Conservation (phyloP, 2,888 invertebrate genomes). For the Philereme vetulata region DNA sequence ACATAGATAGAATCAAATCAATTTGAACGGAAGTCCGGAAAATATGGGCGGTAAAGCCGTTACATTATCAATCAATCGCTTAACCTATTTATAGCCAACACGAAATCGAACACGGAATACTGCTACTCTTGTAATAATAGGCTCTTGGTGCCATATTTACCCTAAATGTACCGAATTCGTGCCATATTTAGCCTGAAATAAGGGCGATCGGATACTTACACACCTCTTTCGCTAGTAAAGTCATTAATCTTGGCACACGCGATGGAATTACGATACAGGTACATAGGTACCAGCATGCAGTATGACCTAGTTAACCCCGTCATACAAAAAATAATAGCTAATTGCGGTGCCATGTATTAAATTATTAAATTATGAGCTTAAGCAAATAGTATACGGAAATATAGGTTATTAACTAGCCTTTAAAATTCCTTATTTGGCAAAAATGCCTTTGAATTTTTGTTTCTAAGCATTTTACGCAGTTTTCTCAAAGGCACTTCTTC, state of each 20-base stretch:
- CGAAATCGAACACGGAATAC: slow-evolving; percentile 23
- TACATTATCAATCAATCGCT: slow-evolving; percentile 12
- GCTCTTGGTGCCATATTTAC: slow-evolving; percentile 7
- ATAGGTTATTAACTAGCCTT: neutral
- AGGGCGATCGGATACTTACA: slow-evolving; percentile 41
- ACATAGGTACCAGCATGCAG: slow-evolving; percentile 32
- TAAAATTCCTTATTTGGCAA: no score
- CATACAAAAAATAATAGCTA: slow-evolving; percentile 13
- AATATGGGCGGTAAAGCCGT: neutral
- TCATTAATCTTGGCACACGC: slow-evolving; percentile 51
- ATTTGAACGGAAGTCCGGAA: neutral
- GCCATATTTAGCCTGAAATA: slow-evolving; percentile 37
- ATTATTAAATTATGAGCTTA: neutral
- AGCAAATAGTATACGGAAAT: slow-evolving; percentile 1
- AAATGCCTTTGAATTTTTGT: no score
- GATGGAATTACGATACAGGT: slow-evolving; percentile 45
- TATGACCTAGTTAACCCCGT: slow-evolving; percentile 34
- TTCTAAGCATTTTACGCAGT: no score
- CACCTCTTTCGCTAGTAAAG: slow-evolving; percentile 46
- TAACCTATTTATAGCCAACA: neutral
- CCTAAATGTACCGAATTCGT: slow-evolving; percentile 15
- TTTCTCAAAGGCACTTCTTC: neutral
- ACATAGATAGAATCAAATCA: neutral
- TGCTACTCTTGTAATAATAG: slow-evolving; percentile 36
- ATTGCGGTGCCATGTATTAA: slow-evolving; percentile 6